Conservation (phyloP, 2,888 invertebrate species). For the Iphiclides podalirius region DNA sequence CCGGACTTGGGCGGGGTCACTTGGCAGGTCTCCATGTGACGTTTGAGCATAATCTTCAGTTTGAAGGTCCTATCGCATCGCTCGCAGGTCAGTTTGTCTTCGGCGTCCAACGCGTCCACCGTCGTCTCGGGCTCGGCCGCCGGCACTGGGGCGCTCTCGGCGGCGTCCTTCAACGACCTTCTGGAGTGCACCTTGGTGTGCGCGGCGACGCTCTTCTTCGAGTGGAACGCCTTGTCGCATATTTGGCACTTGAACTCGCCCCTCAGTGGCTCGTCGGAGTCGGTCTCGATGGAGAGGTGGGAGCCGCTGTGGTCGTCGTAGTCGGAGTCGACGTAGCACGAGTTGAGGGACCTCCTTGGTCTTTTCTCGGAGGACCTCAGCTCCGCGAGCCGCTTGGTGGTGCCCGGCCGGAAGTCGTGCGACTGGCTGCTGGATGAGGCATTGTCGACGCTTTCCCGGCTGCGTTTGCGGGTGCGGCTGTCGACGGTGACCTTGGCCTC, state of each 20-base stretch:
- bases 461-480: constrained; percentile 53
- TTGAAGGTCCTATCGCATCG: constrained; percentile 67
- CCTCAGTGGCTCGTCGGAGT: constrained; percentile 58
- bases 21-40: constrained; percentile 56
- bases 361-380: constrained; percentile 51
- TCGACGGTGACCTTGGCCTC: constrained; percentile 49
- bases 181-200: constrained; percentile 49
- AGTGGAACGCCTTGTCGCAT: constrained; percentile 51
- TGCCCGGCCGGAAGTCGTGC: constrained; percentile 49
- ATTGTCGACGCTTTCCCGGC: constrained; percentile 55
- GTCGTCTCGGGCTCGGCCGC: background rate
- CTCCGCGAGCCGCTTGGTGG: constrained; percentile 59
- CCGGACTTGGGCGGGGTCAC: constrained; percentile 40
- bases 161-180: constrained; percentile 22
- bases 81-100: constrained; percentile 57
- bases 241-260: constrained; percentile 47
- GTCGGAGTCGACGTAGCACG: constrained; percentile 53
- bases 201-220: constrained; percentile 37
- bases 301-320: constrained; percentile 58
- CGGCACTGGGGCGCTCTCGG: constrained; percentile 6
- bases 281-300: constrained; percentile 55
- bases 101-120: constrained; percentile 44
- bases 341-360: constrained; percentile 40
- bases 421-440: constrained; percentile 53
- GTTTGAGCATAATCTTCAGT: constrained; percentile 71